These are phyloP conservation scores for Gobio gobio DNA, from an alignment of 2,113 vertebrate species.

Conservation along the genomic window DNA sequence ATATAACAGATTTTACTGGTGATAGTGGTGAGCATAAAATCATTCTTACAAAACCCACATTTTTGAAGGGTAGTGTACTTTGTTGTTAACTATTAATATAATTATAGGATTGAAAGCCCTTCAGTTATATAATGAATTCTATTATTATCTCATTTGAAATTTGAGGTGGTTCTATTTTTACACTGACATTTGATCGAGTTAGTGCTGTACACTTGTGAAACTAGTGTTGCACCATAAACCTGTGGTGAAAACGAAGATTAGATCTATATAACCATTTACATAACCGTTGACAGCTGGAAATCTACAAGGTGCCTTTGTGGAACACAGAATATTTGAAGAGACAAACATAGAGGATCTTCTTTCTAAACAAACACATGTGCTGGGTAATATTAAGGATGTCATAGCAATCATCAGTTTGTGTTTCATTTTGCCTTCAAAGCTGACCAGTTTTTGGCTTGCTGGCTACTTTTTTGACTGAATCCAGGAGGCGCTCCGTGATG, in stretches of 20 bases:
- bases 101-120: not conserved
- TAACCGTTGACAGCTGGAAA: not conserved
- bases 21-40: not conserved
- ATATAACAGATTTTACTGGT: not conserved
- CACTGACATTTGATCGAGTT: not conserved
- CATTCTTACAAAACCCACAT: too few relatives aligned
- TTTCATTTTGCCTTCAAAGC: not conserved
- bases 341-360: not conserved
- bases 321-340: not conserved
- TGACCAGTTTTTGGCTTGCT: not conserved
- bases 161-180: not conserved
- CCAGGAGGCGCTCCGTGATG: not conserved
- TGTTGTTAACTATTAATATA: too few relatives aligned
- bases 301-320: not conserved
- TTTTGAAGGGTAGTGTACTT: too few relatives aligned
- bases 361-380: not conserved
- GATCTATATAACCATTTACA: not conserved
- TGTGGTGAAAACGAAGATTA: too few relatives aligned
- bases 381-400: not conserved
- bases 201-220: not conserved
- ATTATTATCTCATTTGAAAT: not conserved
- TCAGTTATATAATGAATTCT: not conserved
- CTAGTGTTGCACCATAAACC: not conserved
- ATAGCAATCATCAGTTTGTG: not conserved
- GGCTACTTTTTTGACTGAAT: not conserved